Evolutionary conservation across 2,888 invertebrate species (phyloP).

Genomic region (Hylaea fasciaria): DNA sequence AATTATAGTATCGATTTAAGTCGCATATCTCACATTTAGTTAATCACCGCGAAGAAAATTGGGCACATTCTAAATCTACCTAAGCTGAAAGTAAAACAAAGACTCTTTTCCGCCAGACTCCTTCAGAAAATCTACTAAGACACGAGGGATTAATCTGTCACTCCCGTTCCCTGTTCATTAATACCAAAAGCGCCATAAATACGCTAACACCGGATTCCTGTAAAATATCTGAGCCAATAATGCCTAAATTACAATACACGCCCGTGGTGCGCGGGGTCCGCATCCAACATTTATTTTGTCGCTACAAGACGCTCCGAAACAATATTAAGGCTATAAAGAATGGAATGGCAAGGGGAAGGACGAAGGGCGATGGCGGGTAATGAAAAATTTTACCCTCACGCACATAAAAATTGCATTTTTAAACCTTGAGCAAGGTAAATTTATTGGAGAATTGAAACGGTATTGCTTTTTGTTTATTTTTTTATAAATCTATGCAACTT

Average conservation of each 20-base stretch:
- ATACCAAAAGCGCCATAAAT: slow-evolving; percentile 54
- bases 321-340: slow-evolving; percentile 74
- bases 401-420: slow-evolving; percentile 35
- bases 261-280: slow-evolving; percentile 48
- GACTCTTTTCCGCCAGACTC: neutral
- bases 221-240: slow-evolving; percentile 71
- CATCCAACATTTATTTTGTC: slow-evolving; percentile 71
- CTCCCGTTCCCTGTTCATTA: slow-evolving; percentile 47
- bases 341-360: slow-evolving; percentile 56
- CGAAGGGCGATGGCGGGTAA: slow-evolving; percentile 63
- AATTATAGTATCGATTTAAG: no score
- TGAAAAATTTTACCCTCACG: slow-evolving; percentile 65
- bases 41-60: no score
- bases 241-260: slow-evolving; percentile 56
- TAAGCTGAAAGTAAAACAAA: no score
- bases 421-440: slow-evolving; percentile 15
- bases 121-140: neutral
- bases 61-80: no score
- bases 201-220: slow-evolving; percentile 49
- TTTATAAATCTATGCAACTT: no score
- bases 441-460: slow-evolving; percentile 18
- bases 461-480: slow-evolving; percentile 15
- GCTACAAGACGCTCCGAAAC: slow-evolving; percentile 65
- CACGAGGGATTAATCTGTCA: slow-evolving; percentile 10
- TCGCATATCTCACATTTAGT: no score